Evolutionary conservation across 2,888 invertebrate genomes (phyloP), one percentile per base, ranked within the genome.

Genomic region (Adelphocoris suturalis): DNA sequence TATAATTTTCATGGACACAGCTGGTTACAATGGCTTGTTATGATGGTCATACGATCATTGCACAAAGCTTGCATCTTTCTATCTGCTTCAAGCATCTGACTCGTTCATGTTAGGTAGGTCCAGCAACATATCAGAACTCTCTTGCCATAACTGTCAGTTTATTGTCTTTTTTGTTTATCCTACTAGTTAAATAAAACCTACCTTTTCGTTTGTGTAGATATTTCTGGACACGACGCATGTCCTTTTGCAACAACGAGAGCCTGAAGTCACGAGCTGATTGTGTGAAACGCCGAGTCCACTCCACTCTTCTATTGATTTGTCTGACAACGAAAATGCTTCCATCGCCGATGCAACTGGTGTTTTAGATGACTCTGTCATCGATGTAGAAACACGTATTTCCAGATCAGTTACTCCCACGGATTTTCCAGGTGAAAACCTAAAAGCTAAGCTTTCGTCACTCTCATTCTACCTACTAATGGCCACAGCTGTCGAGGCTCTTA

Each of bases 401-500:
- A 57, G 28, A 16, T 14, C 52, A 16, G 48, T 19, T 14, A 27
- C 37, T 9, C 61, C 28, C 0, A 14, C 14, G 23, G 61, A 16
- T 12, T 16, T n/a, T 14, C 16, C 28, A 14, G 76, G 61, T 61
- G 27, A 19, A 4, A 23, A 9, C 23, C 37, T 90, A 23, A 91
- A 82, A 85, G 95, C 94, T 91, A 93, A 93, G 93, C 92, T 95
- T 92, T 94, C 95, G 82, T 95, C 95, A 91, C 93, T 95, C 88
- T 95, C 95, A 27, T 92, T 95, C 55, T 95, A 95, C 80, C 94
- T 95, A 91, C 93, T 95, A 19, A 93, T 95, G 81, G 95, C 95
- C 27, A 95, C 95, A 47, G 92, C 95, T 92, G 92, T 95, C 55
- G 95, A 95, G 93, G 95, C 95, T 91, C 94, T 95, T 93, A 94